Percentiles rank a stretch among this genome's conserved stretches.
Conservation (phyloP, 2,888 invertebrate species). For the Parnassius glacialis region DNA sequence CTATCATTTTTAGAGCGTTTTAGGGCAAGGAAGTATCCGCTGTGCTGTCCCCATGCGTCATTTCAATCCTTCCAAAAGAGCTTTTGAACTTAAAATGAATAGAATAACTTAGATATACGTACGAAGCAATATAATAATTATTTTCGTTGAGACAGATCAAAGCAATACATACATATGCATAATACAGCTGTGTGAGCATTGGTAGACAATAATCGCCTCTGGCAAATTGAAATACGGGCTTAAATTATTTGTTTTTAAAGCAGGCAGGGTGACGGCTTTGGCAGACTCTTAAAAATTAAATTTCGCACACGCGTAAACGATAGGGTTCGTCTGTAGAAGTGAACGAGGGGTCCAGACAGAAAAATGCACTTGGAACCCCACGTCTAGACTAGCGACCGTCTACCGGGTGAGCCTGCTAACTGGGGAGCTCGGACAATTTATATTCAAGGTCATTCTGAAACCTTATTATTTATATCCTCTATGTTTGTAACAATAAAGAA, state of each 20-base stretch:
- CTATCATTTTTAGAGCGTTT: too few relatives aligned
- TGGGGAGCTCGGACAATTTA: constrained; percentile 45
- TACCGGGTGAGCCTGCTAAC: constrained; percentile 43
- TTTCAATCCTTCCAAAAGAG: background rate
- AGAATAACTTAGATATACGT: background rate
- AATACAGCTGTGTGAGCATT: constrained; percentile 5
- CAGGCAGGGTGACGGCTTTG: constrained; percentile 30
- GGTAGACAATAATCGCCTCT: constrained; percentile 26
- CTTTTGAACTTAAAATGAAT: background rate
- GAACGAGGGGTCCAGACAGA: constrained; percentile 72
- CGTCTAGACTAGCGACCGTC: constrained; percentile 74
- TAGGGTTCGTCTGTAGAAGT: constrained; percentile 51
- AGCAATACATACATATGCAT: constrained; percentile 8
- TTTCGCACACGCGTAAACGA: constrained; percentile 64
- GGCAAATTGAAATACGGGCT: constrained; percentile 28
- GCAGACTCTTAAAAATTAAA: constrained; percentile 59
- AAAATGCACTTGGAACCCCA: constrained; percentile 77
- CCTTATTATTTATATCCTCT: background rate
- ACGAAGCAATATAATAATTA: constrained; percentile 5
- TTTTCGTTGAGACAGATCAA: constrained; percentile 14
- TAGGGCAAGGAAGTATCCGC: too few relatives aligned
- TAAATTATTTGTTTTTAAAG: constrained; percentile 22
- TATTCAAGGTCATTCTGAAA: background rate
- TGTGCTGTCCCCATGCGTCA: too few relatives aligned
- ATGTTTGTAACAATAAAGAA: too few relatives aligned